Evolutionary conservation across 1,140 invertebrate genomes (phyloP), one percentile per base, ranked within the genome.

Genomic region (Drosophila yakuba): DNA sequence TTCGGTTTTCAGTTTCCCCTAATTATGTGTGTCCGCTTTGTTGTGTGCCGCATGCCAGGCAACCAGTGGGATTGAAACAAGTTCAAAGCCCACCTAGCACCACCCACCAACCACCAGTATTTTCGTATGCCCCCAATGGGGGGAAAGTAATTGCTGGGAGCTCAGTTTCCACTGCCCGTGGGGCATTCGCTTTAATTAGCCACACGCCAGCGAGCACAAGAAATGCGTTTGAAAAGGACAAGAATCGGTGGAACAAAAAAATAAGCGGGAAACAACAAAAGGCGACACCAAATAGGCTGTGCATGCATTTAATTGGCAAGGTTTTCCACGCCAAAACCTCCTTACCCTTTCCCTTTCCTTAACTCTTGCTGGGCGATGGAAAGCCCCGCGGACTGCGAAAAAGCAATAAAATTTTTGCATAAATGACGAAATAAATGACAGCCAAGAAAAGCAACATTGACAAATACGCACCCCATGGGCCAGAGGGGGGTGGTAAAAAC

Each of bases 361-460:
- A 59, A 58, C 60, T 47, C 61, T 67, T 67, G 43, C 38, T 15
- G 14, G 1, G n/a, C 1, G 20, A 10, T 14, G 38, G 32, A 38
- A 59, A 62, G 35, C 62, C 38, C 52, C 50, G 44, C 78, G 62
- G 63, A 81, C 62, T 73, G 88, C 63, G 54, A 50, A 78, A 89
- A 83, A 72, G 80, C 80, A 89, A 89, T 89, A 80, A 74, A 88
- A 75, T 89, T 80, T 80, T 89, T 88, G 80, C 84, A 88, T 88
- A 88, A 89, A 89, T 88, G 84, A 88, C 85, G 80, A 89, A 89
- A 88, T 84, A 89, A 88, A 89, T 88, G 84, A 89, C 84, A 89
- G 73, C 76, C 59, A 84, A 80, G 79, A 58, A 89, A 89, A 88
- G 72, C 73, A 88, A 80, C 80, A 79, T 75, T 86, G 83, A 76